Base-by-base conservation (phyloP, 2,797 vertebrate genomes). In the Poeciliopsis turneri region DNA sequence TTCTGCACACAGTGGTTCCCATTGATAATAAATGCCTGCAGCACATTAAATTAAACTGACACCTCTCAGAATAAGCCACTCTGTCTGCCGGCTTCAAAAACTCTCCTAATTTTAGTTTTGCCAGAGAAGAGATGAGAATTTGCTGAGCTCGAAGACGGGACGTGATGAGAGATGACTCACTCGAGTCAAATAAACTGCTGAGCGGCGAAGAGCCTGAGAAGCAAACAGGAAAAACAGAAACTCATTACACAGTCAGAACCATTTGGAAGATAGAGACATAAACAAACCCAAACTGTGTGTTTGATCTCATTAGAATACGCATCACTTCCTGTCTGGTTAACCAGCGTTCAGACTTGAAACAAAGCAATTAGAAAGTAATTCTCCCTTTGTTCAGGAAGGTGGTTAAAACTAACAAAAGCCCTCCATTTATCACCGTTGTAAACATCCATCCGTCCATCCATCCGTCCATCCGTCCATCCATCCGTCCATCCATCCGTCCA, bases 41-140 rank as follows among this genome's bases (percentile, higher is more conserved):
- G 83, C 86, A 73, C 78, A 81, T 73, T 25, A 18, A 69, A 79
- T 72, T 72, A 80, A 79, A 80, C 57, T 51, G 30, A 77, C 9
- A 49, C 76, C 72, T 86, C 71, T 84, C 75, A 88, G 78, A 91
- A 91, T 86, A 84, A 79, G 79, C 33, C 70, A 75, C 80, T 72
- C 78, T 76, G 69, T 70, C 80, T 77, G 61, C 80, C 61, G 75
- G 71, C 1, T 39, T 25, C 33, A 43, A 81, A 77, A 72, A 39
- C 43, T 69, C 5, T 10, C 45, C 80, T 82, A 72, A 83, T 85
- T 88, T 86, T 78, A 82, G 83, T 76, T 78, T 83, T 86, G 49
- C 59, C 72, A 13, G 28, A 5, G 72, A 85, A 84, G 61, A 6
- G 55, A 74, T 72, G 77, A 77, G 78, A 82, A 77, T 72, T 9